Base-by-base conservation (phyloP, 2,888 invertebrate genomes). In the Mechanitis mazaeus region DNA sequence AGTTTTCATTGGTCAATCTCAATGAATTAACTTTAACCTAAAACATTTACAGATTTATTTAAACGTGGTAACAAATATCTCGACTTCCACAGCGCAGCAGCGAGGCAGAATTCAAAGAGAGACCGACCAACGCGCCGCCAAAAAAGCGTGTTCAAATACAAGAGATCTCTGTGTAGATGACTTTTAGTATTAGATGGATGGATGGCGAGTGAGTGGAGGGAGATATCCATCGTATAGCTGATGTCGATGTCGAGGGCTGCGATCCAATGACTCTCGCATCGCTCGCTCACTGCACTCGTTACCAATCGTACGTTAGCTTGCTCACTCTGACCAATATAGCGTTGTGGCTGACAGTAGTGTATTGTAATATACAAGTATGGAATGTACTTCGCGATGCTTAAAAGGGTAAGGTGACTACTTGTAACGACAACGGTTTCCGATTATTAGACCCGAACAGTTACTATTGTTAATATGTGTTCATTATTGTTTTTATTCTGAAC, bases 101-200 rank as follows among this genome's bases (percentile, higher is more conserved):
- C 87, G 90, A 86, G 79, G 79, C 83, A 75, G 89, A 89, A 72
- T 75, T 85, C 75, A 83, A 83, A 73, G 87, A 85, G 85, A 80
- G 86, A 69, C 80, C 82, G 68, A 71, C 58, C 72, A 72, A 59
- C 70, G 79, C 72, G 79, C 79, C 93, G 35, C 90, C 94, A 71
- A 95, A 95, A 84, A 95, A 95, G 82, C 92, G 95, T 76, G 95
- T 95, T 64, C 95, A 95, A 84, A 95, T 95, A 72, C 94, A 95
- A 83, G 95, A 95, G 85, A 95, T 95, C 81, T 94, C 94, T 64
- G 95, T 95, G 80, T 95, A 94, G 93, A 91, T 70, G 80, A 82
- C 61, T 83, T 78, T 64, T 65, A 50, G 31, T 28, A 31, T 11
- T 50, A n/a, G 28, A 47, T 47, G n/a, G 58, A 38, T 47, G n/a